These are phyloP conservation scores for Synanthedon tipuliformis DNA, from an alignment of 2,888 invertebrate genomes.

Conservation along the genomic window DNA sequence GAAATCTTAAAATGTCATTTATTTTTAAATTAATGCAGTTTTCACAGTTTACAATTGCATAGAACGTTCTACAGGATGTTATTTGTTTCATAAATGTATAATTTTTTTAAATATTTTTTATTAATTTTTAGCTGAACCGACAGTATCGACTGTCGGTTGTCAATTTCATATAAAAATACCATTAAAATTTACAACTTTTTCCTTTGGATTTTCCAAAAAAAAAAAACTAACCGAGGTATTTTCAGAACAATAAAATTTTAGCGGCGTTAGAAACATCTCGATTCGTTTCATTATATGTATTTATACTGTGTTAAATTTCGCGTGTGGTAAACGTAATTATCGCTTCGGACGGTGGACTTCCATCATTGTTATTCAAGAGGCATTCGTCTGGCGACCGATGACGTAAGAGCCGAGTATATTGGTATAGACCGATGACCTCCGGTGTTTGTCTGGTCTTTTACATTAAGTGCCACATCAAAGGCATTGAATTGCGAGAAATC, in stretches of 20 bases:
- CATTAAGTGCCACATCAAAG: background rate
- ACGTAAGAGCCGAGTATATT: constrained; percentile 47
- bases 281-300: constrained; percentile 34
- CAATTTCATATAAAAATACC: no score
- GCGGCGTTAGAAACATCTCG: constrained; percentile 16
- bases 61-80: no score
- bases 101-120: no score
- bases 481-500: background rate
- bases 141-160: no score
- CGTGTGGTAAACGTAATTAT: constrained; percentile 65
- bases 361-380: constrained; percentile 57
- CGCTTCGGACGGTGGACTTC: constrained; percentile 37
- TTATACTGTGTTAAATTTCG: constrained; percentile 25
- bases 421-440: constrained; percentile 42
- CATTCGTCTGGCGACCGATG: constrained; percentile 52
- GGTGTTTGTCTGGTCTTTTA: constrained; percentile 18
- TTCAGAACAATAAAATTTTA: background rate
- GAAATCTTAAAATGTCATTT: no score
- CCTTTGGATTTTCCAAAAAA: no score
- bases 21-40: no score
- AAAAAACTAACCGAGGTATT: no score
- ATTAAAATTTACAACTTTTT: no score
- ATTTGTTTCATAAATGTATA: no score
- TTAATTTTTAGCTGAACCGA: no score
- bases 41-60: no score